These are phyloP conservation scores for Sebastes matsubarae DNA, from an alignment of 2,797 vertebrate species.

Conservation along the genomic window DNA sequence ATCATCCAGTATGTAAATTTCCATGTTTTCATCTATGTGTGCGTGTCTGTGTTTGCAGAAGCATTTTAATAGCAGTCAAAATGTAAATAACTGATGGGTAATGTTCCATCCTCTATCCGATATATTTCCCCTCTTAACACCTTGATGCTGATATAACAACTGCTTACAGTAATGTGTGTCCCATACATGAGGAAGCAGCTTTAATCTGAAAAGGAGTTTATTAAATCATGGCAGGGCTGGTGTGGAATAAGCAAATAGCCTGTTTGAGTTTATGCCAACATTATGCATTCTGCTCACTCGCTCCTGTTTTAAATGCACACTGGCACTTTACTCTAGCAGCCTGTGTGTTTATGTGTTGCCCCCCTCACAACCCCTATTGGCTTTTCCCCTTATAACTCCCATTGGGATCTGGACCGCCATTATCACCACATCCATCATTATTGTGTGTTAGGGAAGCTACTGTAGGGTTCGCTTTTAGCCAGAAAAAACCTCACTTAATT, in stretches of 20 bases:
- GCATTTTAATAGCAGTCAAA: constrained; percentile 38
- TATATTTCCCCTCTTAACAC: constrained; percentile 1
- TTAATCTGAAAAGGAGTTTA: constrained; percentile 53
- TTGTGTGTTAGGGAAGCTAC: not conserved
- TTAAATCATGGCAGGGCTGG: constrained; percentile 54
- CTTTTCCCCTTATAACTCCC: constrained; percentile 27
- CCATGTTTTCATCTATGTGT: not conserved
- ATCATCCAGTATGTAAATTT: not conserved
- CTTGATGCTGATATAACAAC: constrained; percentile 33
- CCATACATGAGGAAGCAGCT: constrained; percentile 19
- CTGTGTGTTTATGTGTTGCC: constrained; percentile 7
- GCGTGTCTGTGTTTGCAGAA: not conserved
- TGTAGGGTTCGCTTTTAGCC: not conserved
- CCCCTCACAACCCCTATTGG: constrained; percentile 17
- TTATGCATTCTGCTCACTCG: constrained; percentile 37
- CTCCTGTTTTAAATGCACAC: not conserved
- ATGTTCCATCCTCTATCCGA: constrained; percentile 6
- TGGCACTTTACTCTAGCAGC: not conserved
- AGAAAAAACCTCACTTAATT: not conserved
- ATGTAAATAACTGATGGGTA: constrained; percentile 42
- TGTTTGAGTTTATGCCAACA: constrained; percentile 17
- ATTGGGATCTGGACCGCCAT: constrained; percentile 5
- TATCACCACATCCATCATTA: constrained; percentile 1
- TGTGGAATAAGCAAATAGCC: constrained; percentile 45
- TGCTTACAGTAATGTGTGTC: constrained; percentile 28